phyloP scores from a whole-genome alignment of 2,888 invertebrate genomes.

The Aporophyla nigra region DNA sequence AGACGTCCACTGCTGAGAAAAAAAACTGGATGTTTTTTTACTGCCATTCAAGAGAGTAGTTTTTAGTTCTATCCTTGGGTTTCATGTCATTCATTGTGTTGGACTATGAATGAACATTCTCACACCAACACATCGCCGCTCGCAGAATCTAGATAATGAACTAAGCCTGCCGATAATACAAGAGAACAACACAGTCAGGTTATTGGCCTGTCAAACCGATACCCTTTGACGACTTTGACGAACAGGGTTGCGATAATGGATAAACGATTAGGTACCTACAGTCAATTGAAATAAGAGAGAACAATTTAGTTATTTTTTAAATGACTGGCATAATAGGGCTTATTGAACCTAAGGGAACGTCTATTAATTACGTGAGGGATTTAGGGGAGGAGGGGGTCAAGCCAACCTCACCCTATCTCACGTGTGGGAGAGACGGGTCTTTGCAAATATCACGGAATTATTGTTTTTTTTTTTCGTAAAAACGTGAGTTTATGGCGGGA shows the following conservation, averaged over 20 bases:
- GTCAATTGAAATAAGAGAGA: neutral
- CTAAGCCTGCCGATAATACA: neutral
- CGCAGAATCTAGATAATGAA: neutral
- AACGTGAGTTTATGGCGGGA: no score
- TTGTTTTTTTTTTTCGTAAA: no score
- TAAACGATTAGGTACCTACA: neutral
- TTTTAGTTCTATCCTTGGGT: neutral
- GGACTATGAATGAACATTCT: constrained; percentile 13
- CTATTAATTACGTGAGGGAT: no score
- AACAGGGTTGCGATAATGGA: neutral
- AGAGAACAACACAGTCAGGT: constrained; percentile 1
- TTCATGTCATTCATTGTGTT: constrained; percentile 9
- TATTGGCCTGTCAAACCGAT: constrained; percentile 22
- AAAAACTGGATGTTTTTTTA: neutral
- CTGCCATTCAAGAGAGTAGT: neutral
- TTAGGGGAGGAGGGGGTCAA: no score
- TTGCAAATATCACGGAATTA: no score
- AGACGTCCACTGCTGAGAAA: neutral
- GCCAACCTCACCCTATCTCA: no score
- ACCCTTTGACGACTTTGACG: constrained; percentile 16
- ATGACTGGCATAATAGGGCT: neutral
- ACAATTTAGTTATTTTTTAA: neutral
- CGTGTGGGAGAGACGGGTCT: no score
- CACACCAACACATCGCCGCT: constrained; percentile 1
- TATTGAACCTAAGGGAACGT: no score